Conservation (phyloP, 1,140 invertebrate genomes). For the Subanguina moxae region DNA sequence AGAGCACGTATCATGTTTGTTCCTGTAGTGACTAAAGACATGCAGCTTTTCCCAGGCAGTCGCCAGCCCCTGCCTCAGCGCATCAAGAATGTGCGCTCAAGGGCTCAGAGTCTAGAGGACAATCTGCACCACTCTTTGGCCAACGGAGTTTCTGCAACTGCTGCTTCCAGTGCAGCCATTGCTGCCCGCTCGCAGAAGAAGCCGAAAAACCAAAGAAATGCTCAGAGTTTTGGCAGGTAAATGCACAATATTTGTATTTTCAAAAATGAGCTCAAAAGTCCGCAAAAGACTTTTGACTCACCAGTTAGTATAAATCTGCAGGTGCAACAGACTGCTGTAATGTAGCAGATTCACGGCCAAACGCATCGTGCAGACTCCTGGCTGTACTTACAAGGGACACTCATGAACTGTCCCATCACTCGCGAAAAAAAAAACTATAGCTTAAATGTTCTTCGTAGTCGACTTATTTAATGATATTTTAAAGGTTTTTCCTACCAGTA, state of each 20-base stretch:
- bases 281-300: too few relatives aligned
- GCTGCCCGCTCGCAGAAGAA: not conserved
- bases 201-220: not conserved
- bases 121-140: not conserved
- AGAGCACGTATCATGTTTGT: constrained; percentile 12
- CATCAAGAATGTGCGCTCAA: constrained; percentile 31
- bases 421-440: too few relatives aligned
- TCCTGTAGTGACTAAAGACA: constrained; percentile 23
- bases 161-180: not conserved
- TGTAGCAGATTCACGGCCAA: too few relatives aligned
- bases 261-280: too few relatives aligned
- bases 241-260: not conserved
- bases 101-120: constrained; percentile 26
- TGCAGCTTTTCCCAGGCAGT: constrained; percentile 19
- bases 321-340: too few relatives aligned
- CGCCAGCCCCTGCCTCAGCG: constrained; percentile 13
- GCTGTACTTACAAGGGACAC: too few relatives aligned
- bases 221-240: constrained; percentile 4
- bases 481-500: too few relatives aligned
- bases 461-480: too few relatives aligned
- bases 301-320: too few relatives aligned
- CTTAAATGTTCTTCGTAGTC: too few relatives aligned
- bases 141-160: not conserved
- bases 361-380: too few relatives aligned
- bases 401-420: too few relatives aligned